Conservation (phyloP, 1,140 invertebrate genomes). For the Drosophila insularis region DNA sequence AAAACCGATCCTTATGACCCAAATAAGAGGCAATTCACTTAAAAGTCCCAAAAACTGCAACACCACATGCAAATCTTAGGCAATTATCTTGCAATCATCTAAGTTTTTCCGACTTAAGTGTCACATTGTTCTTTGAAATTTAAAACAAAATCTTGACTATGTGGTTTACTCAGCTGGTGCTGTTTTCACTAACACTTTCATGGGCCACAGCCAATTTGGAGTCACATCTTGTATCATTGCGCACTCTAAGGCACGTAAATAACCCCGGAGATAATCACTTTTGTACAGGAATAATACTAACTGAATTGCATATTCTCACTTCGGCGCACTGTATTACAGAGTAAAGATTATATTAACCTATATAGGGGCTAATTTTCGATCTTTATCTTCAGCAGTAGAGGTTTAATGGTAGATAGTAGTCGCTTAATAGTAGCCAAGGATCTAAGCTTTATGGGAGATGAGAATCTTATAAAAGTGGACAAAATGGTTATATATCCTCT, state of each 20-base stretch:
- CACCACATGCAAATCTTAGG: too few relatives aligned
- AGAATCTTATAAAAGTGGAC: slow-evolving; percentile 1
- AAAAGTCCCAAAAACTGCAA: too few relatives aligned
- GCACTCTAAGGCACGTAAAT: slow-evolving; percentile 7
- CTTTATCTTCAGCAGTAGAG: slow-evolving; percentile 13
- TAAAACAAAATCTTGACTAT: not conserved
- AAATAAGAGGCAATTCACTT: too few relatives aligned
- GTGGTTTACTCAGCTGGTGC: not conserved
- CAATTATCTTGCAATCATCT: too few relatives aligned
- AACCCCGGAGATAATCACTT: slow-evolving; percentile 36
- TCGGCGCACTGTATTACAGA: slow-evolving; percentile 37
- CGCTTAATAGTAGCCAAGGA: slow-evolving; percentile 15
- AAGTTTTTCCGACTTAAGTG: too few relatives aligned
- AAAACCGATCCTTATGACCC: too few relatives aligned
- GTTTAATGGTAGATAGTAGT: not conserved
- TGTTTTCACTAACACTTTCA: not conserved
- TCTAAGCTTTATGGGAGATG: not conserved
- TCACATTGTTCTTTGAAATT: not conserved
- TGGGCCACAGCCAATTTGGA: not conserved
- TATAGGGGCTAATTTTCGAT: not conserved
- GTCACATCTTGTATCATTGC: slow-evolving; percentile 22
- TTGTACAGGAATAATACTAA: slow-evolving; percentile 31
- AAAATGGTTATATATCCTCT: slow-evolving; percentile 18
- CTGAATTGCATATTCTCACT: slow-evolving; percentile 20
- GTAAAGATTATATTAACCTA: slow-evolving; percentile 8